A percentile compares a stretch with the other conserved stretches of the same genome.
These are phyloP conservation scores for Caenorhabditis latens DNA, from an alignment of 1,140 invertebrate species.

Conservation along the genomic window DNA sequence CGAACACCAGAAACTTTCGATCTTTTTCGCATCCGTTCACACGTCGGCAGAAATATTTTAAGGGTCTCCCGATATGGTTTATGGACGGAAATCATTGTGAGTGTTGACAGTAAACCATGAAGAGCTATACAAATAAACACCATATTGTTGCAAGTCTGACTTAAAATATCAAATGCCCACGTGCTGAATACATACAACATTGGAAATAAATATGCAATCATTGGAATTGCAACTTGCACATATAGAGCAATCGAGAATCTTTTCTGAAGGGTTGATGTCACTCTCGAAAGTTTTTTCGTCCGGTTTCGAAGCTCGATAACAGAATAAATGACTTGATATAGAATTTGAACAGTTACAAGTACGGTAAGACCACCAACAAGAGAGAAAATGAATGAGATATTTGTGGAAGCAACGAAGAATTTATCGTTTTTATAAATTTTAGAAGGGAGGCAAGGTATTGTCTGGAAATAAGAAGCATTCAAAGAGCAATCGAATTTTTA, in stretches of 20 bases:
- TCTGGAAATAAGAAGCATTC: neutral
- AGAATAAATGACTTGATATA: conserved; percentile 18
- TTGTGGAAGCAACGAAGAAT: neutral
- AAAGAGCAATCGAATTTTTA: no score
- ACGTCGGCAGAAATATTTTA: neutral
- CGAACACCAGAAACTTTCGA: neutral
- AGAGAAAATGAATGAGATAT: neutral
- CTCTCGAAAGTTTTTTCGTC: conserved; percentile 11
- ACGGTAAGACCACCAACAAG: conserved; percentile 15
- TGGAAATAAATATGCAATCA: conserved; percentile 24
- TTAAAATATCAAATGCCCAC: conserved; percentile 38
- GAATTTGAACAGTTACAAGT: conserved; percentile 5
- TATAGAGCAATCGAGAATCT: conserved; percentile 11
- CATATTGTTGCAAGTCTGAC: conserved; percentile 42
- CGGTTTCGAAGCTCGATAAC: conserved; percentile 17
- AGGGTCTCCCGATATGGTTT: conserved; percentile 22
- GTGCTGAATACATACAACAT: conserved; percentile 17
- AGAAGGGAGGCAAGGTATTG: neutral
- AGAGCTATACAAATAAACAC: conserved; percentile 40
- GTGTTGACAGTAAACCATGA: conserved; percentile 24
- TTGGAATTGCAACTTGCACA: conserved; percentile 1
- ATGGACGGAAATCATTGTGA: conserved; percentile 1
- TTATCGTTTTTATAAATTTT: conserved; percentile 8
- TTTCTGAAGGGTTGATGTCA: conserved; percentile 19
- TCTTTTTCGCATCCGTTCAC: neutral